Conservation (phyloP, 2,113 vertebrate species). For the Jacana jacana region DNA sequence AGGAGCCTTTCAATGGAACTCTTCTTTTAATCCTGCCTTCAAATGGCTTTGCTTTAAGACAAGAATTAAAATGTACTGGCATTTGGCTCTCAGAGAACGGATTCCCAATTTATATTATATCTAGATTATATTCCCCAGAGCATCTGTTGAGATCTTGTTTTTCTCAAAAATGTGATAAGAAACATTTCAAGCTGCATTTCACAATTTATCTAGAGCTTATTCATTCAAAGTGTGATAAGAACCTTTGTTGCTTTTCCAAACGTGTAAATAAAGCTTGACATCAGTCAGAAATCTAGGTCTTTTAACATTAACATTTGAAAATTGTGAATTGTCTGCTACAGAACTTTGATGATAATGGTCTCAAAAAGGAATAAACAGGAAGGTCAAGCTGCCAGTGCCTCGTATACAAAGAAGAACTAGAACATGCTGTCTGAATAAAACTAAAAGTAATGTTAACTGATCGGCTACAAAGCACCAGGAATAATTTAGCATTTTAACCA, state of each 20-base stretch:
- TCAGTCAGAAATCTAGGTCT: conserved; percentile 57
- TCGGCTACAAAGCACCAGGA: conserved; percentile 61
- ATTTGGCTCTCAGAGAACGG: conserved; percentile 1
- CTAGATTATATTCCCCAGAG: conserved; percentile 36
- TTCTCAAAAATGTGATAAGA: conserved; percentile 35
- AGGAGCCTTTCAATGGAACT: neutral
- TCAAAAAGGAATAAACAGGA: conserved; percentile 61
- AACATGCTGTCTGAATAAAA: conserved; percentile 64
- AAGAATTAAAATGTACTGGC: neutral
- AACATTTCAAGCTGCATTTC: conserved; percentile 45
- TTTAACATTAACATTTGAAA: conserved; percentile 63
- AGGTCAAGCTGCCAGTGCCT: conserved; percentile 60
- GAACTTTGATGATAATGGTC: conserved; percentile 58
- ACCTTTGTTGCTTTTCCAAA: conserved; percentile 22
- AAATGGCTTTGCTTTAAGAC: neutral
- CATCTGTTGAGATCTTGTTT: conserved; percentile 54
- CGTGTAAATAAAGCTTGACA: conserved; percentile 51
- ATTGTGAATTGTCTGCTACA: conserved; percentile 41
- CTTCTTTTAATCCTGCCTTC: neutral
- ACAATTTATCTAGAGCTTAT: conserved; percentile 48
- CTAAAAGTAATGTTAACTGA: conserved; percentile 66
- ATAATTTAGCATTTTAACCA: conserved; percentile 71
- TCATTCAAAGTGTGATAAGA: conserved; percentile 42
- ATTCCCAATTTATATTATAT: conserved; percentile 33
- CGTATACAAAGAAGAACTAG: conserved; percentile 50